Base-by-base conservation (phyloP, 64 coral and sea anemone genomes). In the Pocillopora verrucosa region DNA sequence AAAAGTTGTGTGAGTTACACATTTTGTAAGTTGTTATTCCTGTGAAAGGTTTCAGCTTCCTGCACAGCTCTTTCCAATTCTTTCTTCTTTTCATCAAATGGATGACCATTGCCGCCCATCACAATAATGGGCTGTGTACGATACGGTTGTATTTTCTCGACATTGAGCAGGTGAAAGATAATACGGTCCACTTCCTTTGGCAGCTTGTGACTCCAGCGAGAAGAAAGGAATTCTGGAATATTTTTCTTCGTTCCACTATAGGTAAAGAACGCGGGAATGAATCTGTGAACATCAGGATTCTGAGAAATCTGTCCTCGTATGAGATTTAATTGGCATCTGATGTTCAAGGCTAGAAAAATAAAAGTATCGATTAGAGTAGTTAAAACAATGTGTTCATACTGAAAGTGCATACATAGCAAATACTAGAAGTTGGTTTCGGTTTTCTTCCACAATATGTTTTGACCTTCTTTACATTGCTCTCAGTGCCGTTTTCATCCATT, bases 131-230 rank as follows among this genome's bases (percentile, higher is more conserved):
- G 88, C 1, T 85, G 88, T 9, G 88, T 80, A 12, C 91, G 88
- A 35, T 90, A 80, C 16, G 95, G 95, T 65, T 97, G 95, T 82
- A 93, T 93, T 16, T 82, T 76, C 60, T 97, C 95, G 19, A 97
- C 93, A 58, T 94, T 97, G 6, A 97, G 88, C 68, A 97, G 75
- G 10, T 93, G 91, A 78, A 90, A 97, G 61, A 93, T 86, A 72
- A 97, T 26, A 58, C 95, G 89, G 26, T 97, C 85, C 10, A 97
- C 79, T 80, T 97, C 91, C 16, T 88, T 81, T 15, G 92, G 95
- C 13, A 97, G 57, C 70, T 89, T 78, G 72, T 93, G 74, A 61
- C 84, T 89, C 34, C 93, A 64, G 9, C 95, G 91, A 51, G 76
- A 75, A 60, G 83, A 89, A 2, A 97, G 83, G 65, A 93, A 97